Conservation (phyloP, 1,140 invertebrate genomes). For the Aphis craccivora region DNA sequence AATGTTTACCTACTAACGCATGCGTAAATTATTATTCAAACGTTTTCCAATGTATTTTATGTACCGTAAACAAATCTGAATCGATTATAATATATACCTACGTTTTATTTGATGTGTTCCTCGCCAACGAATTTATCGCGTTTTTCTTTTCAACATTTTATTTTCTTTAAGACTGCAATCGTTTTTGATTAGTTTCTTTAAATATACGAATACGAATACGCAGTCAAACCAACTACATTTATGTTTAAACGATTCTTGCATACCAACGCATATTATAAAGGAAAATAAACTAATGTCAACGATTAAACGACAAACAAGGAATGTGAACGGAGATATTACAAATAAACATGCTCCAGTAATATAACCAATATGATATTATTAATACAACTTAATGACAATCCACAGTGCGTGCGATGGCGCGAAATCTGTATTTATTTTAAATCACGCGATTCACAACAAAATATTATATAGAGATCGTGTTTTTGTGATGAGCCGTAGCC, state of each 20-base stretch:
- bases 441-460: not conserved
- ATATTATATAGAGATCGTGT: not conserved
- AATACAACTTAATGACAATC: not conserved
- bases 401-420: too few relatives aligned
- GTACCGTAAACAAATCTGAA: not conserved
- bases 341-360: not conserved
- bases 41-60: not conserved
- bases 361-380: not conserved
- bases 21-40: not conserved
- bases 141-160: not conserved
- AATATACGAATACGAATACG: not conserved
- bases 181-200: not conserved
- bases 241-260: not conserved
- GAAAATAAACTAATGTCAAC: not conserved
- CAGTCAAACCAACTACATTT: not conserved
- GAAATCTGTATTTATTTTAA: not conserved
- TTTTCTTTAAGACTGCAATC: not conserved
- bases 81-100: conserved; percentile 12
- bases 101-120: not conserved
- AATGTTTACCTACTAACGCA: not conserved
- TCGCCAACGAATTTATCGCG: not conserved
- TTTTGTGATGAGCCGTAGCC: not conserved
- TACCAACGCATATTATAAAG: not conserved
- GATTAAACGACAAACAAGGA: not conserved
- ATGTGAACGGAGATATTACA: not conserved